Base-by-base conservation (phyloP, 2,797 vertebrate genomes). In the Helarctos malayanus region DNA sequence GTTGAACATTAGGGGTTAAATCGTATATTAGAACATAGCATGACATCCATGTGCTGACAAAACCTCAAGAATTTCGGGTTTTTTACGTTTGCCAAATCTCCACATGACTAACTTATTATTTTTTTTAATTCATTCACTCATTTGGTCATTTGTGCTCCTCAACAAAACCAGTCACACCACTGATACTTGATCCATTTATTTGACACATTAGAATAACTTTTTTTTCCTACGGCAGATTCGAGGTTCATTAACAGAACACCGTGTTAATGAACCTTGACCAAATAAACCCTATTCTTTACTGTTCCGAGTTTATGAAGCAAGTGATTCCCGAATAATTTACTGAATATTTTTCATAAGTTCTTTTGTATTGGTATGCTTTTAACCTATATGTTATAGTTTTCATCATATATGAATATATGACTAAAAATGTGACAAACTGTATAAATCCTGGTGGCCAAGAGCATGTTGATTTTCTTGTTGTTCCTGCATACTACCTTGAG, bases 271-370 rank as follows among this genome's bases (percentile, higher is more conserved):
- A 54, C 3, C 7, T 82, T 81, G 41, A 76, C 27, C 47, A 91
- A 65, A 41, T 47, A 83, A 79, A 19, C 29, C 6, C 5, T 38
- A 13, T 61, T 78, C 12, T 92, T 89, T 69, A 38, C 25, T 75
- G 29, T 57, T 68, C 16, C 75, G 29, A 78, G 54, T 84, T 90
- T 84, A 78, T 91, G 16, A 86, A 96, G 45, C 38, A 73, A 86
- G 13, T 83, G 54, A 49, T 75, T 75, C 9, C 45, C 65, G 9
- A 94, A 41, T 69, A 25, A 57, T 57, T 78, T 73, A 19, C 41
- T 84, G 38, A 87, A 56, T 73, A 41, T 76, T 76, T 79, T n/a
- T 21, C 21, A 5, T 38, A 76, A 59, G 25, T 52, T 84, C 9
- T 89, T 29, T 61, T 56, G 11, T 49, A 71, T 13, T 68, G 41